Base-by-base conservation (phyloP, 2,888 invertebrate species). In the Scelioninae gen. 2 region DNA sequence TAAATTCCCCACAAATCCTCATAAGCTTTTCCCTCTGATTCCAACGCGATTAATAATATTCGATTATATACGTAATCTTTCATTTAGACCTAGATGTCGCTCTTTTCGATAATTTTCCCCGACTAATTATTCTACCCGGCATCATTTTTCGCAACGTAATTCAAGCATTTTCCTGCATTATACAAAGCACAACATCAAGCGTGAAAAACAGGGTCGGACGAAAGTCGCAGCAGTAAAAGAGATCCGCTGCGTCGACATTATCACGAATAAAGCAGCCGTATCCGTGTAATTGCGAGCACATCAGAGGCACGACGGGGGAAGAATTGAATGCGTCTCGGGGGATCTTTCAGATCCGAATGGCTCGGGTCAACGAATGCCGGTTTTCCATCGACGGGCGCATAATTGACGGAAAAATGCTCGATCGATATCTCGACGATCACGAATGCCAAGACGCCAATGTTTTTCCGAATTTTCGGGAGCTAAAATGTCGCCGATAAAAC, bases 231-330 rank as follows among this genome's bases (percentile, higher is more conserved):
- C 10, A 37, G 28, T 46, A 57, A 55, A 53, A 63, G 18, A 60
- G 43, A 57, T 48, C 43, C 33, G 52, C 61, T 52, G 35, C 57
- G 61, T 57, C 43, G 50, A 35, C 63, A 57, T 63, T 73, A 57
- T 57, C 50, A 25, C 33, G 33, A 57, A 68, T 53, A 57, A 72
- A 60, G 19, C 33, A 45, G 13, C 45, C 18, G 16, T 57, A 55
- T 55, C 58, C 16, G 43, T 7, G 71, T 60, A 72, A 65, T 68
- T 63, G 63, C 61, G 31, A 43, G 45, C 45, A 31, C 64, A 72
- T 39, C 48, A 41, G 18, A 7, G 13, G 55, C 25, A 35, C 63
- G 22, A 35, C 43, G n/a, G 52, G 43, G 28, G n/a, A 50, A 46
- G 37, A 39, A 45, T 16, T 31, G 57, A 50, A 67, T 37, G 41